Conservation (phyloP, 2,888 invertebrate genomes). For the Mechanitis mazaeus region DNA sequence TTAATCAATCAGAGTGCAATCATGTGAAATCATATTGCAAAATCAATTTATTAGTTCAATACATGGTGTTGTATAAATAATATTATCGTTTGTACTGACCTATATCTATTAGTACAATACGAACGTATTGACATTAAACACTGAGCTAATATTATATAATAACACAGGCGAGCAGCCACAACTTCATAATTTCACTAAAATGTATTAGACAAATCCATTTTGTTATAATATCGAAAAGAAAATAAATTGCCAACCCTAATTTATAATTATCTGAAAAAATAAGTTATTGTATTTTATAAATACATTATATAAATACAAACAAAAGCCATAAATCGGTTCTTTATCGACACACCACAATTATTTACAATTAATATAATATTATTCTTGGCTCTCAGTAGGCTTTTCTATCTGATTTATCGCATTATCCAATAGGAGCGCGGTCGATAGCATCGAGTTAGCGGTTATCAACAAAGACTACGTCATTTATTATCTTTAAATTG, state of each 20-base stretch:
- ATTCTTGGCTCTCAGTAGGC: slow-evolving; percentile 20
- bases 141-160: too few relatives aligned
- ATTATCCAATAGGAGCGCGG: slow-evolving; percentile 23
- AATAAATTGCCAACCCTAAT: too few relatives aligned
- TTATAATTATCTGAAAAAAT: too few relatives aligned
- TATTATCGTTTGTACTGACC: background rate
- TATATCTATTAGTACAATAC: too few relatives aligned
- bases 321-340: slow-evolving; percentile 9
- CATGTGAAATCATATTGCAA: slow-evolving; percentile 15
- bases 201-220: too few relatives aligned
- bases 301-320: too few relatives aligned
- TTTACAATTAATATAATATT: slow-evolving; percentile 24
- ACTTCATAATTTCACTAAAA: too few relatives aligned
- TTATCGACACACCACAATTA: slow-evolving; percentile 21
- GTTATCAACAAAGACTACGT: slow-evolving; percentile 33
- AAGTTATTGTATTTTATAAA: too few relatives aligned
- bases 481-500: slow-evolving; percentile 28
- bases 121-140: too few relatives aligned
- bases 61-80: background rate
- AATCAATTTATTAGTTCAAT: slow-evolving; percentile 12
- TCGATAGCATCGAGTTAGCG: slow-evolving; percentile 33
- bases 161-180: too few relatives aligned
- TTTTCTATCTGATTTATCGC: slow-evolving; percentile 13
- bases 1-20: slow-evolving; percentile 16
- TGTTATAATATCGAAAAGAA: too few relatives aligned